Conservation (phyloP, 2,113 vertebrate genomes). For the Sialia sialis region DNA sequence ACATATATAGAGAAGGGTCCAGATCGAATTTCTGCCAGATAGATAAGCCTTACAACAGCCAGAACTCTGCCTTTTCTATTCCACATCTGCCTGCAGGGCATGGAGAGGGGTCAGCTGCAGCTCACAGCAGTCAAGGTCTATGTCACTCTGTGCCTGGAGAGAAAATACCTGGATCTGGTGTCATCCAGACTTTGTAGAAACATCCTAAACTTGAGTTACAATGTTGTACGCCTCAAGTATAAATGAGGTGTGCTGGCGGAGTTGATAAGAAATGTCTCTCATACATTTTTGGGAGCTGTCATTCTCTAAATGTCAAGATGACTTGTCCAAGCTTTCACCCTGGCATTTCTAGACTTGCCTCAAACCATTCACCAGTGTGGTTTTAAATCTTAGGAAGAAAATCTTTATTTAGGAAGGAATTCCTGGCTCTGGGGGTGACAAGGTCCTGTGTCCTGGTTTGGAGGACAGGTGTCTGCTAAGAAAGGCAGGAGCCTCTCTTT, state of each 20-base stretch:
- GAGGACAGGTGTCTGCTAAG: no score
- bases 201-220: background rate
- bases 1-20: background rate
- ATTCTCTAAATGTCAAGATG: background rate
- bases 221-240: rapidly evolving
- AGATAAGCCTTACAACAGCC: background rate
- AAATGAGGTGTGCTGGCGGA: background rate
- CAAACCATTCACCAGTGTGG: background rate
- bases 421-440: background rate
- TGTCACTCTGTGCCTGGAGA: background rate
- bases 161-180: background rate
- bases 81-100: background rate
- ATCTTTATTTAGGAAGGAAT: background rate
- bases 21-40: background rate
- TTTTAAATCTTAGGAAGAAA: background rate
- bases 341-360: background rate
- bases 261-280: background rate
- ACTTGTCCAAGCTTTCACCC: background rate
- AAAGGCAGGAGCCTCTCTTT: no score
- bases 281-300: background rate
- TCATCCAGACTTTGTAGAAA: background rate
- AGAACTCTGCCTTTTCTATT: background rate
- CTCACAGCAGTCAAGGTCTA: rapidly evolving
- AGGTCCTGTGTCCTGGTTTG: background rate
- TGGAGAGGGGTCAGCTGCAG: background rate